Evolutionary conservation across 2,113 vertebrate genomes (phyloP).

Genomic region (Macquaria ambigua): DNA sequence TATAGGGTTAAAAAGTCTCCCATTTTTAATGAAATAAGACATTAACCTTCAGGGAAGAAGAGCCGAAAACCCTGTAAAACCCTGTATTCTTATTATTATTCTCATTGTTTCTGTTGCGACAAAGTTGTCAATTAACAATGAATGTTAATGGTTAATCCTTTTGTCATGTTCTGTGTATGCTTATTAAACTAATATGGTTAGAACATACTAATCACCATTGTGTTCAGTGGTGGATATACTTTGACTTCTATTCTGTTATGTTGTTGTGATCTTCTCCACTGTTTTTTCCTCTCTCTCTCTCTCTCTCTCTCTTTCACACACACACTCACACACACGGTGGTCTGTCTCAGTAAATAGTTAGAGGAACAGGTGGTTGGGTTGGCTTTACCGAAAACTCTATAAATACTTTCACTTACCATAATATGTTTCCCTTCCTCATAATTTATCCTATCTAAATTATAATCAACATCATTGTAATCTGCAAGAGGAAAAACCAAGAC

Average conservation of each 20-base stretch:
- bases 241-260: neutral
- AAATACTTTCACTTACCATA: slow-evolving; percentile 34
- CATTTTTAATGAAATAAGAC: neutral
- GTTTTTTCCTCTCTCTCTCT: neutral
- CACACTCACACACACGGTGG: slow-evolving; percentile 19
- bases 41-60: neutral
- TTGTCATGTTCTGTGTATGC: neutral
- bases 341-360: slow-evolving; percentile 42
- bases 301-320: neutral
- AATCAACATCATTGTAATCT: neutral
- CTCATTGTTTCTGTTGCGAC: neutral
- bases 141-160: neutral
- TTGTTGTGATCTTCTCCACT: neutral
- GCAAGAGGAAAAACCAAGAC: neutral
- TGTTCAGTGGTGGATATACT: neutral
- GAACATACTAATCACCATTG: neutral
- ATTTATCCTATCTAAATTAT: neutral
- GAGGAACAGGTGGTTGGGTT: slow-evolving; percentile 52
- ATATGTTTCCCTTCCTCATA: neutral
- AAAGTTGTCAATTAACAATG: neutral
- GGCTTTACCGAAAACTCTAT: slow-evolving; percentile 37
- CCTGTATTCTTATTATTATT: neutral
- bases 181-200: neutral
- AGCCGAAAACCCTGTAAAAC: too few species aligned
- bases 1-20: neutral